Evolutionary conservation across 2,113 vertebrate species (phyloP).

Genomic region (Gasterosteus nipponicus): DNA sequence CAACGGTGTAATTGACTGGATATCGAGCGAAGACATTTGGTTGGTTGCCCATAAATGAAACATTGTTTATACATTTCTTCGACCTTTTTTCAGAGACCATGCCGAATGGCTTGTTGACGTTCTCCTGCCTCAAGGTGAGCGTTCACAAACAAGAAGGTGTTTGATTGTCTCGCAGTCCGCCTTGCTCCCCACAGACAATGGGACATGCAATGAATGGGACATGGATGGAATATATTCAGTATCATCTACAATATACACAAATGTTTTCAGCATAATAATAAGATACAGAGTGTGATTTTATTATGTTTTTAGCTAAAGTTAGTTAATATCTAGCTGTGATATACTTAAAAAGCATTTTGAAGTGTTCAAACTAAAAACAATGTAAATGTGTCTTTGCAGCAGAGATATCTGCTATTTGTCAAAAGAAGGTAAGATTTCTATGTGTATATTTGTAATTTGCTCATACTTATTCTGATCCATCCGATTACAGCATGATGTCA

Average conservation of each 20-base stretch:
- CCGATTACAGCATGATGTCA: not conserved
- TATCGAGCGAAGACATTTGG: constrained; percentile 14
- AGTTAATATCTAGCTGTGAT: not conserved
- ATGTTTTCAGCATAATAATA: not conserved
- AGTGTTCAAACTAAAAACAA: constrained; percentile 43
- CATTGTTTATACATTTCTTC: constrained; percentile 38
- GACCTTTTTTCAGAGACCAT: constrained; percentile 87
- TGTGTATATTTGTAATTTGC: constrained; percentile 43
- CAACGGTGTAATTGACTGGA: not conserved
- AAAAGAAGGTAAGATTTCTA: constrained; percentile 95
- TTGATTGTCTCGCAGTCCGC: not conserved
- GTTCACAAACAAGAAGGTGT: constrained; percentile 38
- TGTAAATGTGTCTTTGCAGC: constrained; percentile 88
- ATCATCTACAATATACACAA: not conserved
- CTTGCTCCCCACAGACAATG: not conserved
- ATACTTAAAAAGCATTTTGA: not conserved
- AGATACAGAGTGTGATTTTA: not conserved
- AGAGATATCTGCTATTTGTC: constrained; percentile 99
- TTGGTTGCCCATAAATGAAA: constrained; percentile 6
- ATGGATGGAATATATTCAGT: not conserved
- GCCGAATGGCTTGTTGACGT: constrained; percentile 98
- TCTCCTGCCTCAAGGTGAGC: constrained; percentile 97
- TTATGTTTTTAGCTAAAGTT: not conserved
- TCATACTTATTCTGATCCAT: constrained; percentile 67
- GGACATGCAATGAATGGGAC: not conserved